Base-by-base conservation (phyloP, 2,888 invertebrate species). In the Nemotelus nigrinus region DNA sequence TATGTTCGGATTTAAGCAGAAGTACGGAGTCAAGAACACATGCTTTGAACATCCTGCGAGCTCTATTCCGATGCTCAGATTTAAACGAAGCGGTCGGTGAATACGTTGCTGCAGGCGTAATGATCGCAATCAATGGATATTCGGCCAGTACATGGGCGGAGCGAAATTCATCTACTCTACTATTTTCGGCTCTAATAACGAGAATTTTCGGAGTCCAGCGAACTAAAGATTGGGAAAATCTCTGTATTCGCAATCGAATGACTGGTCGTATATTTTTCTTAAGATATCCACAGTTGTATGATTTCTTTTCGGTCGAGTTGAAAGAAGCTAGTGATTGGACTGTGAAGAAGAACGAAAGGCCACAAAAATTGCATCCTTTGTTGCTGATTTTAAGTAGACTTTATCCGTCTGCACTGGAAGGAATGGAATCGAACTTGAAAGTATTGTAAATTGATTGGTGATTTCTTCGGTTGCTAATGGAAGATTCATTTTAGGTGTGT, bases 191-290 rank as follows among this genome's bases (percentile, higher is more conserved):
- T 2, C 88, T 98, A 53, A 91, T 96, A 83, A 92, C 92, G 64
- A 90, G 97, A 80, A 92, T 96, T 81, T 97, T 98, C 88, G 98
- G 98, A 2, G 96, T 96, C 41, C 90, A 90, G 82, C 89, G 93
- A 76, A 89, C 90, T 0, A 89, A 90, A 63, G 90, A 90, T 82
- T 86, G 88, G 5, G 89, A 90, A n/a, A 88, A 88, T 78, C 85
- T 92, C 48, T 89, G 89, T 78, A 87, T 89, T 25, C 89, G 93
- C 70, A 93, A 93, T 86, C 90, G 89, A 82, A 91, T 94, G 91
- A 92, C 93, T 45, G 93, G 91, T 67, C 90, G 92, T 79, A 91
- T 94, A 67, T 97, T 98, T 88, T 96, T 96, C 86, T 89, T 93
- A 81, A 84, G 89, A 0, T 90, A 90, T 85, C 91, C 91, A 0